Conservation (phyloP, 2,888 invertebrate species). For the Chymomyza caudatula region DNA sequence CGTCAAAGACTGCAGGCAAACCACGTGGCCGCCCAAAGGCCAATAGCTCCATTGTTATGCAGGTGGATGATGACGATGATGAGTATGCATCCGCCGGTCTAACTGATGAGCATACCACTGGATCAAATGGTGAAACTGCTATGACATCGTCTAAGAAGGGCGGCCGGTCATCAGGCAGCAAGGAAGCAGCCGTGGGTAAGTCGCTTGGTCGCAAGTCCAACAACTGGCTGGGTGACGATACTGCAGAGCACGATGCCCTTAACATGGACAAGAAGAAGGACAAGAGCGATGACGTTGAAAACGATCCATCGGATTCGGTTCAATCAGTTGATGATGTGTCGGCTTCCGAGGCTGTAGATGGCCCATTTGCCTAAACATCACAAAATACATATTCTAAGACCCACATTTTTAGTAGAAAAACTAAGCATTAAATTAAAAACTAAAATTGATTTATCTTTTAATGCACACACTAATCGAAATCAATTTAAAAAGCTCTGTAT, state of each 20-base stretch:
- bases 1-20: slow-evolving; percentile 26
- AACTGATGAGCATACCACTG: background rate
- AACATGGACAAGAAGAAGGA: background rate
- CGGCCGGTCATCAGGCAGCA: background rate
- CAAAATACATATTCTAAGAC: background rate
- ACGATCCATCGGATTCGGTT: background rate
- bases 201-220: background rate
- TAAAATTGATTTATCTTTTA: background rate
- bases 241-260: background rate
- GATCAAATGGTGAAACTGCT: background rate
- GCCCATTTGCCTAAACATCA: background rate
- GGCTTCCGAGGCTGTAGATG: background rate
- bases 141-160: background rate
- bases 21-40: slow-evolving; percentile 38
- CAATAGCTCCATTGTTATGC: background rate
- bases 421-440: background rate
- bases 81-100: slow-evolving; percentile 25
- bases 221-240: background rate
- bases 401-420: background rate
- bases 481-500: background rate
- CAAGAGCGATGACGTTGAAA: background rate
- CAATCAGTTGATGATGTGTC: background rate
- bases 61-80: slow-evolving; percentile 22
- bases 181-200: background rate
- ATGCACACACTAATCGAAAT: background rate